Base-by-base conservation (phyloP, 2,113 vertebrate species). In the Crotalus viridis region DNA sequence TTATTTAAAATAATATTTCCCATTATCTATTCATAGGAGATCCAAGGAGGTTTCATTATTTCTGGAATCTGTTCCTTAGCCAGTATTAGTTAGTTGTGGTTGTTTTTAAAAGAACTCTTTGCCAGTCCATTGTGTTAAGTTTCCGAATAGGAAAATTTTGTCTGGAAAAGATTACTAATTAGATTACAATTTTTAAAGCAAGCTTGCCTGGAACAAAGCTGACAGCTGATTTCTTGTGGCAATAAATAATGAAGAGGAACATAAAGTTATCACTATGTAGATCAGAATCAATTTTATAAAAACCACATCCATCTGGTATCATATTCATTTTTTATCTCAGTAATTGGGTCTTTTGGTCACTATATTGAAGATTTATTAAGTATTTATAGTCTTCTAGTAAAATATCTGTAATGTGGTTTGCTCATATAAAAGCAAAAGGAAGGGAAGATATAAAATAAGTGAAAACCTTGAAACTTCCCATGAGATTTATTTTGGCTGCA, bases 341-440 rank as follows among this genome's bases (percentile, higher is more conserved):
- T 90, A 89, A 56, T 15, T 56, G 22, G 26, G 26, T 55, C 26
- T 4, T 74, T 94, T 94, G 86, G 57, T 56, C 52, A 57, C 9
- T 85, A 0, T 90, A 46, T 88, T 92, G 74, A 59, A 85, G 90
- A 13, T 61, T 90, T 64, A 90, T 90, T 92, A 51, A 89, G 15
- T 39, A 57, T 88, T 93, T 91, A 22, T 57, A 88, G 55, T 28
- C 74, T 8, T 91, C 54, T 89, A 48, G 56, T 2, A 85, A 51
- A 93, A 59, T 91, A 91, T 51, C 85, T 12, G 89, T 92, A 19
- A 61, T 93, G n/a, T 22, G 28, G 74, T 93, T 90, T n/a, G 74
- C 46, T 91, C 2, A 64, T 93, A 91, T 39, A 87, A 89, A 93
- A 86, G 28, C 85, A 87, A 92, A 39, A 21, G 55, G 69, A 92